A percentile compares a stretch with the other conserved stretches of the same genome.
These are phyloP conservation scores for Symphodus melops DNA, from an alignment of 2,113 vertebrate species.

Conservation along the genomic window DNA sequence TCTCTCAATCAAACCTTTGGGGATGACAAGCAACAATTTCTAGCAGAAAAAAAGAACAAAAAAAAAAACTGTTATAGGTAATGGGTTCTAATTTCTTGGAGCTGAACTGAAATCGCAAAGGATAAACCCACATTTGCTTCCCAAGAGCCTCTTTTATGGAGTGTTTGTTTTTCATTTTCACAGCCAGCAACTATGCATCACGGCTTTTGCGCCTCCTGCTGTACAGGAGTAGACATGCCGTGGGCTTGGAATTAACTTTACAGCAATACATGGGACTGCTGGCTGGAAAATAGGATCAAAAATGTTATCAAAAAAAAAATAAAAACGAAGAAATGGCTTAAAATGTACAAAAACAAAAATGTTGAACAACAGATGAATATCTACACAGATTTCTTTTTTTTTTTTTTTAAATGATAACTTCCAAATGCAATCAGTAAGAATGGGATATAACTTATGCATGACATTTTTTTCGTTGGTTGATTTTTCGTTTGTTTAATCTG, in stretches of 20 bases:
- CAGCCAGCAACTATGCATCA: slow-evolving; percentile 61
- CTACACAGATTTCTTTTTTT: slow-evolving; percentile 52
- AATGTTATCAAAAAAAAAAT: slow-evolving; percentile 50
- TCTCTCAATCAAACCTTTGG: slow-evolving; percentile 53
- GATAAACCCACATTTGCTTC: slow-evolving; percentile 66
- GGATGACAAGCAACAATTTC: slow-evolving; percentile 66
- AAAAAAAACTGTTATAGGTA: slow-evolving; percentile 50
- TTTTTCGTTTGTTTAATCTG: slow-evolving; percentile 70
- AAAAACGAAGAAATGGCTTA: slow-evolving; percentile 61
- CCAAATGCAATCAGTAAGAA: slow-evolving; percentile 79
- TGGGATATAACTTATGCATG: slow-evolving; percentile 83
- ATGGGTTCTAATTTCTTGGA: slow-evolving; percentile 66
- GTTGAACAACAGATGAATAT: slow-evolving; percentile 64
- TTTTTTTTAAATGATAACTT: slow-evolving; percentile 60
- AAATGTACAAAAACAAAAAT: slow-evolving; percentile 69
- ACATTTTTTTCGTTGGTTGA: slow-evolving; percentile 71
- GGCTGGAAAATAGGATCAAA: slow-evolving; percentile 64
- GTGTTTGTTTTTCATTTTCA: slow-evolving; percentile 47
- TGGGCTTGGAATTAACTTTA: slow-evolving; percentile 58
- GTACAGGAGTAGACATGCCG: slow-evolving; percentile 69
- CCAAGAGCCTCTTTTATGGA: slow-evolving; percentile 63
- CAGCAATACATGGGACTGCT: slow-evolving; percentile 74
- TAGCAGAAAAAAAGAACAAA: slow-evolving; percentile 59
- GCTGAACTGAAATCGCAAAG: slow-evolving; percentile 72
- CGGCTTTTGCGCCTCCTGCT: slow-evolving; percentile 71